Base-by-base conservation (phyloP, 2,888 invertebrate genomes). In the Blastobasis adustella region DNA sequence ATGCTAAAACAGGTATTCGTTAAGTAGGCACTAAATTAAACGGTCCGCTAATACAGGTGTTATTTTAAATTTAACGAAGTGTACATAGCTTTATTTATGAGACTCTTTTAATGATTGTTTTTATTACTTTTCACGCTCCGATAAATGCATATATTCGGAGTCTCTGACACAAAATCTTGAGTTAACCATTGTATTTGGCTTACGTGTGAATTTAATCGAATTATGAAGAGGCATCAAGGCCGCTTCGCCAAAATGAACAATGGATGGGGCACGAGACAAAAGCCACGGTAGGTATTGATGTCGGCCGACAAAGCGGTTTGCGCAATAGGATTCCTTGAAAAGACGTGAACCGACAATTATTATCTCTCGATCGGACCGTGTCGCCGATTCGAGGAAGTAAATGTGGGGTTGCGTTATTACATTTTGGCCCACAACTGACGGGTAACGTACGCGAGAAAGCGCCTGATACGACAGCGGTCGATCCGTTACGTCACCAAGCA, bases 261-360 rank as follows among this genome's bases (percentile, higher is more conserved):
- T 88, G 82, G 79, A 59, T 66, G 65, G 76, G 77, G 81, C 82
- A 80, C 81, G 82, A 86, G 81, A 87, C 86, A 86, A 86, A 84
- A 83, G 82, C 69, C 71, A 63, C 66, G 69, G 73, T 71, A 72
- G 73, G 69, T 79, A 85, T 81, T 80, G 82, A 83, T 79, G 80
- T 69, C 72, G 64, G 72, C 85, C 85, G 82, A 86, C 87, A 82
- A 84, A 84, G 86, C 83, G 76, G 81, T 82, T 86, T 85, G 84
- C 85, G 84, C 86, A 87, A 88, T 86, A 77, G 76, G 78, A 85
- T 87, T 88, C 87, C 84, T 69, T 66, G 79, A 80, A 87, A 82
- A 81, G 79, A 84, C 84, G 83, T 84, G 85, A 70, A 82, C 81
- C 78, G 85, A 80, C 85, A 82, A 85, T 85, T 75, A 85, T 86